phyloP scores from a whole-genome alignment of 2,113 vertebrate genomes.

The Prietella phreatophila region DNA sequence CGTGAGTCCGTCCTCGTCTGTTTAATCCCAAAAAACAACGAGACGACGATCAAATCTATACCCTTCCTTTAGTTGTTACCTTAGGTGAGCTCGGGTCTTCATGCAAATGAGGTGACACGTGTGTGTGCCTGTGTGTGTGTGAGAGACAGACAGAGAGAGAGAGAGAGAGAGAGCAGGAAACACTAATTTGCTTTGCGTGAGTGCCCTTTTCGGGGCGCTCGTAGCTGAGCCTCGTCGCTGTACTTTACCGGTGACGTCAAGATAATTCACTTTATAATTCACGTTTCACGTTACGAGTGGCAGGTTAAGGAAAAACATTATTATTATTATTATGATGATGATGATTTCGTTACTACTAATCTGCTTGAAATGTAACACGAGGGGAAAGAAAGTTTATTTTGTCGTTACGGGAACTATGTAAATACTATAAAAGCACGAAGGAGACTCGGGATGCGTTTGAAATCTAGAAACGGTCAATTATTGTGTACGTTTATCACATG shows the following conservation, averaged over 20 bases:
- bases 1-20: too few relatives aligned
- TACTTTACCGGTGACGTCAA: not conserved
- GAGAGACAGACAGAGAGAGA: too few relatives aligned
- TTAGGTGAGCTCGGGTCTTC: not conserved
- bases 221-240: not conserved
- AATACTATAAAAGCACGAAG: not conserved
- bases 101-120: not conserved
- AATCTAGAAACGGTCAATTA: not conserved
- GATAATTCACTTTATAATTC: not conserved
- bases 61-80: not conserved
- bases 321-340: not conserved
- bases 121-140: not conserved
- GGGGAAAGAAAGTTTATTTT: not conserved
- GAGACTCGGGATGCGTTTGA: not conserved
- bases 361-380: not conserved
- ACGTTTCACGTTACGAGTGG: not conserved
- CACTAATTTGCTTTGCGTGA: not conserved
- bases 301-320: not conserved
- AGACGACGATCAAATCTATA: not conserved
- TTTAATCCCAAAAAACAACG: not conserved
- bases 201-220: not conserved
- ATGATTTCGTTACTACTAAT: not conserved
- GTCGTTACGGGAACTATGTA: not conserved
- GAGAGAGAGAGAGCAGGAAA: not conserved
- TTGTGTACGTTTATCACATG: not conserved